Conservation (phyloP, 1,140 invertebrate genomes). For the Papilio xuthus region DNA sequence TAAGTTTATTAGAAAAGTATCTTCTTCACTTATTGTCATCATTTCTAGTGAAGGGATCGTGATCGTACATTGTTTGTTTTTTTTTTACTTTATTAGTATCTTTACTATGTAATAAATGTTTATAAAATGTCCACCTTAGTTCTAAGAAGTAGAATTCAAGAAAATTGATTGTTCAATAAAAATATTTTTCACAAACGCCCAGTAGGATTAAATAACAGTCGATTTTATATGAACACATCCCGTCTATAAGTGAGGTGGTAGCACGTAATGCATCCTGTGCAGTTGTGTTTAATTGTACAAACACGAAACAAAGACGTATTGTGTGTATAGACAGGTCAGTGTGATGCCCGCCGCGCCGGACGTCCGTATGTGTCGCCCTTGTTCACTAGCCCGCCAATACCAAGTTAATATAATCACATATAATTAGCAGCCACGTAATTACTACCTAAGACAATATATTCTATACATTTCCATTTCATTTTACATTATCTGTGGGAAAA, state of each 20-base stretch:
- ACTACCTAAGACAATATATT: neutral
- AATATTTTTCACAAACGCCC: too few relatives aligned
- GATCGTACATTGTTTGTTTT: neutral
- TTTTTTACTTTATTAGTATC: neutral
- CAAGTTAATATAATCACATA: neutral
- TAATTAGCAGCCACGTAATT: neutral
- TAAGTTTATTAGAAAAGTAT: neutral
- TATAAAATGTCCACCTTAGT: too few relatives aligned
- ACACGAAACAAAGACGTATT: neutral
- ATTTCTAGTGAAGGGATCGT: neutral
- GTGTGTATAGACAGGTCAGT: neutral
- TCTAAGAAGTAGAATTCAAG: too few relatives aligned
- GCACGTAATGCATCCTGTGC: neutral
- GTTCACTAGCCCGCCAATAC: neutral
- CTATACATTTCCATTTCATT: neutral
- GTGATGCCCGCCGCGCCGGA: neutral
- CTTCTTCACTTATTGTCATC: neutral
- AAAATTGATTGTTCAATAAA: too few relatives aligned
- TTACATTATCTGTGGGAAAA: neutral
- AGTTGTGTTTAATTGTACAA: slow-evolving; percentile 3
- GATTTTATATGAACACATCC: neutral
- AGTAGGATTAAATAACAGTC: neutral
- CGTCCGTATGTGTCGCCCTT: slow-evolving; percentile 4
- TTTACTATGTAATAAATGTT: neutral
- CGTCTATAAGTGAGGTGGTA: neutral